phyloP scores from a whole-genome alignment of 2,888 invertebrate genomes.

The Asteroscopus sphinx region DNA sequence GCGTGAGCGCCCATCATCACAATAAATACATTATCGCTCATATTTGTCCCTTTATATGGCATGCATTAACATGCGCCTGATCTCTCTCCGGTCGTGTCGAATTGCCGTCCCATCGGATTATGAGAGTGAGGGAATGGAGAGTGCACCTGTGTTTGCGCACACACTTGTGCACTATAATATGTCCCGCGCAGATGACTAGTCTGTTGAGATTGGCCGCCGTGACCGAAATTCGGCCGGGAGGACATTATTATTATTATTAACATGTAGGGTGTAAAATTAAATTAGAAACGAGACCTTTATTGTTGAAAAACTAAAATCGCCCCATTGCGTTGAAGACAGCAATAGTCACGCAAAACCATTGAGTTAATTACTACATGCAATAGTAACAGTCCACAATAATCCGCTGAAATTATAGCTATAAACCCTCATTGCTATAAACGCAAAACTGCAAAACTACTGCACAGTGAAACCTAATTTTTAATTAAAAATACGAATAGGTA shows the following conservation, averaged over 20 bases:
- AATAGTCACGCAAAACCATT: constrained; percentile 66
- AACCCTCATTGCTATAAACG: too few species aligned
- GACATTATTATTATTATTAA: too few species aligned
- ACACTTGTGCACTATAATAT: too few species aligned
- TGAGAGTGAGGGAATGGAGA: too few species aligned
- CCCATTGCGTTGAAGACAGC: constrained; percentile 66
- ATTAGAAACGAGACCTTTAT: constrained; percentile 66
- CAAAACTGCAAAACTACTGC: constrained; percentile 5
- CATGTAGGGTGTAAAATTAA: too few species aligned
- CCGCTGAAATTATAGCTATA: constrained; percentile 3
- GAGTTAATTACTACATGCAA: constrained; percentile 41
- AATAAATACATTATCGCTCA: constrained; percentile 66
- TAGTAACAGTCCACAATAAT: constrained; percentile 1
- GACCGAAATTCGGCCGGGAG: too few species aligned
- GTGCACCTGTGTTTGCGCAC: too few species aligned
- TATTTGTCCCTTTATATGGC: constrained; percentile 59
- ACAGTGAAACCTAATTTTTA: constrained; percentile 11
- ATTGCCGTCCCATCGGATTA: too few species aligned
- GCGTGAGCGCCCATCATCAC: constrained; percentile 66
- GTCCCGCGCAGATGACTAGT: too few species aligned
- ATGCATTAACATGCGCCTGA: constrained; percentile 67
- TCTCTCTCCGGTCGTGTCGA: too few species aligned
- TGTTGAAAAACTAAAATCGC: constrained; percentile 65
- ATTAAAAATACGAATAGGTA: too few species aligned
- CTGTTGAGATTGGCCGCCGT: too few species aligned